These are phyloP conservation scores for Gymnobelideus leadbeateri DNA, from an alignment of 2,113 vertebrate genomes.

Conservation along the genomic window DNA sequence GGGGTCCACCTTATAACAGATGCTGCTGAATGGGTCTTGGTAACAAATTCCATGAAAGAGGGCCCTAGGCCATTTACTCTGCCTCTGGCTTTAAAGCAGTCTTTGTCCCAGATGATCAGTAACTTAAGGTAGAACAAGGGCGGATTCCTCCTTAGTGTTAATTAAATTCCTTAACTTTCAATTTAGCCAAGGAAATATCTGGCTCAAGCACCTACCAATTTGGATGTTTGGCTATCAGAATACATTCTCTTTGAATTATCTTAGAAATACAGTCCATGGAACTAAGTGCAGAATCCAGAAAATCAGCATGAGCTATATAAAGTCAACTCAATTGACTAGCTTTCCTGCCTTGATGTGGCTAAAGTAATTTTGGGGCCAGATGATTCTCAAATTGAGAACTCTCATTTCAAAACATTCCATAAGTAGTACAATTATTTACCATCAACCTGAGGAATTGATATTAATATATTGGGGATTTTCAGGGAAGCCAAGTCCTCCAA, in stretches of 20 bases:
- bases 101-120: not conserved
- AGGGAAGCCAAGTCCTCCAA: constrained; percentile 19
- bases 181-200: constrained; percentile 42
- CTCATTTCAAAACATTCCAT: constrained; percentile 31
- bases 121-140: constrained; percentile 26
- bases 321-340: not conserved
- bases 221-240: constrained; percentile 23
- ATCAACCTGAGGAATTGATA: constrained; percentile 17
- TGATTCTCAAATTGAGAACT: constrained; percentile 17
- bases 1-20: not conserved
- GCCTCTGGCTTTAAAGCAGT: constrained; percentile 6
- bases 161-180: constrained; percentile 48
- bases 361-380: not conserved
- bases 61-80: not conserved
- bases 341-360: not conserved
- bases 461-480: constrained; percentile 22
- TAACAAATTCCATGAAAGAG: not conserved
- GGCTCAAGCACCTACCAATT: not conserved
- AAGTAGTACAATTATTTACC: not conserved
- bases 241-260: constrained; percentile 35
- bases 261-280: constrained; percentile 32
- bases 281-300: not conserved
- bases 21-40: not conserved
- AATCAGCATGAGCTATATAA: not conserved
- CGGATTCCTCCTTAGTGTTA: constrained; percentile 33